Evolutionary conservation across 2,113 vertebrate species (phyloP).

Genomic region (Syrmaticus mikado): DNA sequence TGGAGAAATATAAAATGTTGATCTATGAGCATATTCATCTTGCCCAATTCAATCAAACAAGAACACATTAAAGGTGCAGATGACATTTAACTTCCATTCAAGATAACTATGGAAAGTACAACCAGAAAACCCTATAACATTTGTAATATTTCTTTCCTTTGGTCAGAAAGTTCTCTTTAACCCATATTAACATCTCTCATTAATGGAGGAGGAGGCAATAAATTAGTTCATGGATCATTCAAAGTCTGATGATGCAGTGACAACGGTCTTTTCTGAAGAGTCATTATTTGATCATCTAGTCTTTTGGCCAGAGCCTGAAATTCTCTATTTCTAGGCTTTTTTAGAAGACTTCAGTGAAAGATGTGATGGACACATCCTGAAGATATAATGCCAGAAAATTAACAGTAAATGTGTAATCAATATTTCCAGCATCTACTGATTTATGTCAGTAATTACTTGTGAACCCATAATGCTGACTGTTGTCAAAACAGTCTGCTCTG

Average conservation of each 20-base stretch:
- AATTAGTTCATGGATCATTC: slow-evolving; percentile 38
- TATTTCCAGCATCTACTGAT: slow-evolving; percentile 75
- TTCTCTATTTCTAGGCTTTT: slow-evolving; percentile 3
- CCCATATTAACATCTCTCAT: slow-evolving; percentile 68
- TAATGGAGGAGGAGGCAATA: slow-evolving; percentile 64
- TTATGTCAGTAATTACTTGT: slow-evolving; percentile 79
- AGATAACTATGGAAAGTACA: slow-evolving; percentile 59
- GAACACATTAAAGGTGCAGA: slow-evolving; percentile 45
- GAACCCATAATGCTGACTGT: slow-evolving; percentile 63
- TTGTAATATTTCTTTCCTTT: slow-evolving; percentile 69
- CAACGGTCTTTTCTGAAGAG: slow-evolving; percentile 15
- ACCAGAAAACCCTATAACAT: slow-evolving; percentile 48
- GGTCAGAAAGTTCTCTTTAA: slow-evolving; percentile 64
- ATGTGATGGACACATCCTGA: slow-evolving; percentile 13
- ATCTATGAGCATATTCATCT: neutral
- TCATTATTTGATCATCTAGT: slow-evolving; percentile 19
- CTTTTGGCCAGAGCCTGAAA: slow-evolving; percentile 22
- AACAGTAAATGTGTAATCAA: slow-evolving; percentile 68
- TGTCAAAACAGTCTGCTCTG: slow-evolving; percentile 63
- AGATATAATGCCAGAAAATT: slow-evolving; percentile 68
- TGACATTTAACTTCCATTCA: slow-evolving; percentile 70
- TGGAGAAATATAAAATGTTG: neutral
- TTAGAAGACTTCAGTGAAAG: slow-evolving; percentile 10
- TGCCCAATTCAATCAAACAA: slow-evolving; percentile 48
- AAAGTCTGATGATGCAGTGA: slow-evolving; percentile 48